Percentiles rank a stretch among this genome's conserved stretches.
Conservation (phyloP, 2,797 vertebrate species). For the Huso huso region DNA sequence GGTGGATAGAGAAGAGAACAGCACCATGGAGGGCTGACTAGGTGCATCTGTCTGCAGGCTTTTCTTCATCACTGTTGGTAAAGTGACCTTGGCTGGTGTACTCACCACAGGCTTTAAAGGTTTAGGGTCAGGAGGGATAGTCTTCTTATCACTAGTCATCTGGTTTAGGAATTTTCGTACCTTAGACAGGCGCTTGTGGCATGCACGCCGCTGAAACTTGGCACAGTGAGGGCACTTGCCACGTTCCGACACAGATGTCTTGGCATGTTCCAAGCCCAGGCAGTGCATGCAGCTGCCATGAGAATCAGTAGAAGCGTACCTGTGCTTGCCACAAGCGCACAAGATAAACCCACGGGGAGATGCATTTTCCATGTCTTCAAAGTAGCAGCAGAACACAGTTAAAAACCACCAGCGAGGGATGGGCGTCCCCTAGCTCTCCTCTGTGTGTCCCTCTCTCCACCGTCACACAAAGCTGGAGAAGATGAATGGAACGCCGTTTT, state of each 20-base stretch:
- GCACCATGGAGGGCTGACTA: background rate
- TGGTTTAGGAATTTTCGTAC: conserved; percentile 35
- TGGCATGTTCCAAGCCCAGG: conserved; percentile 38
- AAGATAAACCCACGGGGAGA: conserved; percentile 29
- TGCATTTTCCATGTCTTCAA: conserved; percentile 27
- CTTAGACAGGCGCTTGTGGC: conserved; percentile 39
- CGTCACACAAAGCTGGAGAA: too few species aligned
- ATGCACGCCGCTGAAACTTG: conserved; percentile 38
- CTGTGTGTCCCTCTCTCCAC: too few species aligned
- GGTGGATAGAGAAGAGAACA: conserved; percentile 6
- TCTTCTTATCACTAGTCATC: conserved; percentile 31
- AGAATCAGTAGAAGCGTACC: conserved; percentile 33
- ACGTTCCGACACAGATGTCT: conserved; percentile 34
- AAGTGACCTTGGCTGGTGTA: conserved; percentile 16
- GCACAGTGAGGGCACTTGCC: conserved; percentile 40
- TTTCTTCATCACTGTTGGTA: conserved; percentile 9
- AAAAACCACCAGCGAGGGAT: too few species aligned
- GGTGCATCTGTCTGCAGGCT: too few species aligned
- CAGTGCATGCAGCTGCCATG: conserved; percentile 36
- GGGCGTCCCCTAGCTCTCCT: too few species aligned
- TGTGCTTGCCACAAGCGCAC: conserved; percentile 37
- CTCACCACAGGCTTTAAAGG: conserved; percentile 20
- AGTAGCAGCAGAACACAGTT: too few species aligned
- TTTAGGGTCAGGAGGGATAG: conserved; percentile 24
- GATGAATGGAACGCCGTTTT: too few species aligned